phyloP scores from a whole-genome alignment of 2,888 invertebrate genomes.

The Cryptophagus acutangulus region DNA sequence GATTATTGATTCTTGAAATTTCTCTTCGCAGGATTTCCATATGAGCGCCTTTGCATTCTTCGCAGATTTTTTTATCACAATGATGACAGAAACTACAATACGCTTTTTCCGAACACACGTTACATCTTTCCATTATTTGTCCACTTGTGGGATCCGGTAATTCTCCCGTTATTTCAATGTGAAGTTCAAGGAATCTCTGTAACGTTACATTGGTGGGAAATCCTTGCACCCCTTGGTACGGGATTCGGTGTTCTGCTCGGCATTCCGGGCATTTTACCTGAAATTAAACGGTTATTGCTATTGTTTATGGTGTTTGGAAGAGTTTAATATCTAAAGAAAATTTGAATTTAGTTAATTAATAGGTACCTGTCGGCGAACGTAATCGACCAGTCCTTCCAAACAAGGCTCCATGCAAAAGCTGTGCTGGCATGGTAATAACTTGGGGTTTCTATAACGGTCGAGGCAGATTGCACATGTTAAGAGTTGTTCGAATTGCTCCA shows the following conservation, averaged over 20 bases:
- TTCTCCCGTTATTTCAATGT: constrained; percentile 88
- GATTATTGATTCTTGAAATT: constrained; percentile 46
- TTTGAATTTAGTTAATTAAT: too few relatives aligned
- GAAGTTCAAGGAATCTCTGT: constrained; percentile 89
- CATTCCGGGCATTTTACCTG: constrained; percentile 98
- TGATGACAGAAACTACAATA: constrained; percentile 86
- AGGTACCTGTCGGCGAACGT: constrained; percentile 88
- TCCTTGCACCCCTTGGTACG: constrained; percentile 89
- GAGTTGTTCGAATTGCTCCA: constrained; percentile 96
- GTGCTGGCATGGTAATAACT: constrained; percentile 98
- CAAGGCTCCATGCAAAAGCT: constrained; percentile 99
- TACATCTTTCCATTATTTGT: constrained; percentile 89
- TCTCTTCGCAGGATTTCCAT: constrained; percentile 86
- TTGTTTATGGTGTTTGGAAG: too few relatives aligned
- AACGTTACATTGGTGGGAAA: constrained; percentile 96
- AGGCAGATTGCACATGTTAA: constrained; percentile 97
- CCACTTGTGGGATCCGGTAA: constrained; percentile 87
- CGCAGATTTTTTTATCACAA: constrained; percentile 96
- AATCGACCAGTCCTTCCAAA: constrained; percentile 94
- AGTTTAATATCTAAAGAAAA: not conserved
- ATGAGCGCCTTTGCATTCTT: constrained; percentile 93
- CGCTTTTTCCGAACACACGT: constrained; percentile 89
- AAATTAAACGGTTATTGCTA: constrained; percentile 25
- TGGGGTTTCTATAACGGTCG: constrained; percentile 96
- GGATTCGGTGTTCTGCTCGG: constrained; percentile 92